phyloP scores from a whole-genome alignment of 2,113 vertebrate genomes.

The Ploceus nigricollis region DNA sequence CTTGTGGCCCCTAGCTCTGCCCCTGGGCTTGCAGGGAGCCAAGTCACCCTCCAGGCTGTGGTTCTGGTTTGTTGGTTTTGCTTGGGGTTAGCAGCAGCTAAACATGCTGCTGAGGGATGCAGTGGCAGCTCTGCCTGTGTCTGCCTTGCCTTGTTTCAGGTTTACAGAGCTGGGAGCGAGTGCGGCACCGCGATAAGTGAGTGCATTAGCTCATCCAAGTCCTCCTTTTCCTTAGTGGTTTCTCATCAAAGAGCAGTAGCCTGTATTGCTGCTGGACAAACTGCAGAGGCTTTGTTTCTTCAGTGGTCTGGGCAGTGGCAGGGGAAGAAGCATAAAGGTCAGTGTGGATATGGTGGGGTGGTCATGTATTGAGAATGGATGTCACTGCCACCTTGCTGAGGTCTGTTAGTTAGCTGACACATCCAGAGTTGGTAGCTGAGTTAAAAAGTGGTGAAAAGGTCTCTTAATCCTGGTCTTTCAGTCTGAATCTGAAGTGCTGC shows the following conservation, averaged over 20 bases:
- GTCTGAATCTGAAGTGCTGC: not conserved
- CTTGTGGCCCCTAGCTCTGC: not conserved
- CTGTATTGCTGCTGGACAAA: not conserved
- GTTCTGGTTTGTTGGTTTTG: not conserved
- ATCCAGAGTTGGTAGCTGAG: not conserved
- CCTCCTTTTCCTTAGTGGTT: not conserved
- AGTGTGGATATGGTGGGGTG: not conserved
- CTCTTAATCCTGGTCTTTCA: not conserved
- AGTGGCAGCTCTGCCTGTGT: not conserved
- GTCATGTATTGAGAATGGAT: not conserved
- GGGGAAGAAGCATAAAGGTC: not conserved
- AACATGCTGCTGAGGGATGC: not conserved
- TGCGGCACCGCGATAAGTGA: rapidly evolving
- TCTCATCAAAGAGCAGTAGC: not conserved
- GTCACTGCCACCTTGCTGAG: not conserved
- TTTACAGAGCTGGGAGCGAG: rapidly evolving
- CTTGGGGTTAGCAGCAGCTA: not conserved
- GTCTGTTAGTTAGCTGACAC: not conserved
- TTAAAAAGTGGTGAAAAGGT: not conserved
- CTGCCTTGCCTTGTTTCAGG: not conserved
- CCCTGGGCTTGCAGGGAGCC: not conserved
- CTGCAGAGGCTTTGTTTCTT: not conserved
- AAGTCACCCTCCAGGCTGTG: not conserved
- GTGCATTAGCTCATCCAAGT: not conserved
- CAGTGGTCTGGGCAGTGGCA: not conserved